These are phyloP conservation scores for Danio jaintianensis DNA, from an alignment of 2,797 vertebrate genomes.

Conservation along the genomic window DNA sequence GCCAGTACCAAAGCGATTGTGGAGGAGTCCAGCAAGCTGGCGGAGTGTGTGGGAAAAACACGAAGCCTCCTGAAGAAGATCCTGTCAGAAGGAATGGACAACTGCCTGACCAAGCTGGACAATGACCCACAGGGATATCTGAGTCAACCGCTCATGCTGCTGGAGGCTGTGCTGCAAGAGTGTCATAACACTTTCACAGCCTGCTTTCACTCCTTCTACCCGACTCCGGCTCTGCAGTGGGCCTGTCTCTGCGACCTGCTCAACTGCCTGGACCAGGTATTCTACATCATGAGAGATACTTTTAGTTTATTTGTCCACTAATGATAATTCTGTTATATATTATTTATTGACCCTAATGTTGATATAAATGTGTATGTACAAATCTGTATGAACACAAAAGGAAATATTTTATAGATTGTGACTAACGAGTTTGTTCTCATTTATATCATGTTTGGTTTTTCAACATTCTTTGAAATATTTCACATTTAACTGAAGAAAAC, in stretches of 20 bases:
- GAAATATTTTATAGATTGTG: no score
- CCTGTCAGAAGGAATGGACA: constrained; percentile 96
- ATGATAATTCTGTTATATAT: no score
- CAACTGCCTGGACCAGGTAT: constrained; percentile 97
- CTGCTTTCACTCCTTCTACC: constrained; percentile 98
- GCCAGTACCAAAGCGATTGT: constrained; percentile 94
- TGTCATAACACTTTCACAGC: constrained; percentile 98
- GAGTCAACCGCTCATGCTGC: constrained; percentile 92
- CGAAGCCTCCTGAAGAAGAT: constrained; percentile 97
- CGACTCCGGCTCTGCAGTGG: constrained; percentile 96
- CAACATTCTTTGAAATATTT: no score
- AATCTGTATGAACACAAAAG: no score
- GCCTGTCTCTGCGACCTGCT: constrained; percentile 97
- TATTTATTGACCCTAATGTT: no score
- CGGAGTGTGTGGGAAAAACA: constrained; percentile 97
- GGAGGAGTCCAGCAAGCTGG: constrained; percentile 97
- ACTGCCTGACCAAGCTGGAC: constrained; percentile 95
- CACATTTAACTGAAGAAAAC: no score
- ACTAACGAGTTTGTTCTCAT: no score
- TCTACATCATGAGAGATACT: background rate
- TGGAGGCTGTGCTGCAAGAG: constrained; percentile 97
- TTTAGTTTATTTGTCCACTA: background rate
- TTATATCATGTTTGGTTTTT: no score
- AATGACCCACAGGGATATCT: constrained; percentile 97
- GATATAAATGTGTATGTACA: no score